phyloP scores from a whole-genome alignment of 2,113 vertebrate species.

The Pitta sordida region DNA sequence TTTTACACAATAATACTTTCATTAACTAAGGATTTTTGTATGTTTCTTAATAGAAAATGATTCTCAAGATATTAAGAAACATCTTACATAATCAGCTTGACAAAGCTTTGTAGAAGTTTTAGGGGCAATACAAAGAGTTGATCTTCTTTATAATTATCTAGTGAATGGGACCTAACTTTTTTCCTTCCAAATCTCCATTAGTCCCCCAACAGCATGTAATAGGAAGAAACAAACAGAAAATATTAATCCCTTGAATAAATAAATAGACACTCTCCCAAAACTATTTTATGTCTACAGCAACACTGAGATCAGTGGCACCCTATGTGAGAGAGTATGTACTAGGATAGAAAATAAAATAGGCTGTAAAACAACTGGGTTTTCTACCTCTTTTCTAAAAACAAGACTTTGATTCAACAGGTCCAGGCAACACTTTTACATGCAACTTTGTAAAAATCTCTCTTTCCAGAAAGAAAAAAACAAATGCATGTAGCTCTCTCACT shows the following conservation, averaged over 20 bases:
- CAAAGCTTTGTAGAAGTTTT: background rate
- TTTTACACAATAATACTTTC: background rate
- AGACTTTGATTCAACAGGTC: background rate
- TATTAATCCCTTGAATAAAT: background rate
- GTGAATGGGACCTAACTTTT: background rate
- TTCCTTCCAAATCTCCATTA: background rate
- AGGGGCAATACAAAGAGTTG: background rate
- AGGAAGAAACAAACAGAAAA: background rate
- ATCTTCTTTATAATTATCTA: background rate
- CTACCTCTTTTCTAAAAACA: background rate
- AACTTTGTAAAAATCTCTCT: background rate
- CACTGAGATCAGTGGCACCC: background rate
- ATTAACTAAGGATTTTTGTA: background rate
- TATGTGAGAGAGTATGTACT: rapidly evolving
- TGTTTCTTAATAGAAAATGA: background rate
- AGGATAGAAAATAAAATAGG: background rate
- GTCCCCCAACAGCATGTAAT: background rate
- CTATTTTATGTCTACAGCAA: background rate
- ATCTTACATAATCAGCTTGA: background rate
- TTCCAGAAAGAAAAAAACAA: background rate
- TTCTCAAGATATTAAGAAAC: background rate
- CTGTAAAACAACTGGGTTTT: background rate
- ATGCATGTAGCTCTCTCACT: background rate
- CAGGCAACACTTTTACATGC: background rate
- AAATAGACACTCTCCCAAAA: background rate